Evolutionary conservation across 2,113 vertebrate species (phyloP), one percentile per base, ranked within the genome.

Genomic region (Acrocephalus kingi): DNA sequence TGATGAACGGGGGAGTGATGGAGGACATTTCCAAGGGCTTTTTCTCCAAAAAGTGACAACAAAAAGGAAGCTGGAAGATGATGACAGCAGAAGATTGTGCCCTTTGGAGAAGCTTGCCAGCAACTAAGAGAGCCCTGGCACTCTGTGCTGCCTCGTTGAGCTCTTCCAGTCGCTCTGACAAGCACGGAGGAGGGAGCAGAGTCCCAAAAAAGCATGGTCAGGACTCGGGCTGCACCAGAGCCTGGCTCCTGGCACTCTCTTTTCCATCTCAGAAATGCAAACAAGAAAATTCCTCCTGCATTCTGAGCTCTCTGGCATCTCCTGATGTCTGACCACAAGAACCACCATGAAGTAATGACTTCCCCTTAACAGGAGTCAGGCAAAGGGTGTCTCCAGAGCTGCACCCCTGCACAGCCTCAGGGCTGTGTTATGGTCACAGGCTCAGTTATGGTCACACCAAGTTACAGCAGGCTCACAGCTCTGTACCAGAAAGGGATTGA

Each of bases 381-480:
- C 69, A 64, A 69, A 76, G n/a, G 1, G 18, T 63, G 35, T 35
- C 51, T 81, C 31, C 69, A 59, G 37, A 64, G 76, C 92, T 69
- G 67, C 56, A 51, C 45, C 63, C 48, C 85, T 66, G 52, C 71
- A 73, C 58, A 20, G n/a, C 4, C 3, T 3, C 35, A 35, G 35
- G 35, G 35, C 35, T 35, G 35, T 35, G 35, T 35, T 35, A 35
- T 35, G 35, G 35, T 35, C 35, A 35, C 35, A 35, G 35, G 59
- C 43, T 84, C 0, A 0, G 17, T 49, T 21, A 13, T 0, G 0
- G 83, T 43, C 63, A 33, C 1, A 3, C 13, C 0, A 3, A n/a
- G 30, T 41, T n/a, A 48, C n/a, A 15, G 13, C 0, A 3, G n/a
- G 49, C 10, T 72, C 67, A 33, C 23, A 48, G 68, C 67, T 63